A percentile compares a stretch with the other conserved stretches of the same genome.
phyloP scores from a whole-genome alignment of 2,113 vertebrate species.

The Cryptomyrus ogoouensis region DNA sequence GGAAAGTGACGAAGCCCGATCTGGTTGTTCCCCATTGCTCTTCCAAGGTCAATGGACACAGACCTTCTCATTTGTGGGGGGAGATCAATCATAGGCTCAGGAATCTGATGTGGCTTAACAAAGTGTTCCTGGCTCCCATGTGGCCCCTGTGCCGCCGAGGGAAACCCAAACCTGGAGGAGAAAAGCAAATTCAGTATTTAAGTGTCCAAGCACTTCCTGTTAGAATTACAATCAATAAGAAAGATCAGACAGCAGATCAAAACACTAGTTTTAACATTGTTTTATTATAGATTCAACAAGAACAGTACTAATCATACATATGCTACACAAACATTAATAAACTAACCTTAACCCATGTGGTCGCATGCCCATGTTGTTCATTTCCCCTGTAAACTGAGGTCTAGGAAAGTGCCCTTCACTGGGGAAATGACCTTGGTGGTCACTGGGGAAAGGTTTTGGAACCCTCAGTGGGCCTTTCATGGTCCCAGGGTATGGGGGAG shows the following conservation, averaged over 20 bases:
- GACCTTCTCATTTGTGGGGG: slow-evolving; percentile 70
- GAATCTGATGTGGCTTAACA: slow-evolving; percentile 60
- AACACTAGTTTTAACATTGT: neutral
- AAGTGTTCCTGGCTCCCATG: slow-evolving; percentile 70
- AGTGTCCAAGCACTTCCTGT: neutral
- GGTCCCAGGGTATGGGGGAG: slow-evolving; percentile 89
- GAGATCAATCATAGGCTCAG: slow-evolving; percentile 50
- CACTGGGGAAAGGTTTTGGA: slow-evolving; percentile 54
- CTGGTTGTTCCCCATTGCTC: slow-evolving; percentile 60
- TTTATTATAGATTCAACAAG: neutral
- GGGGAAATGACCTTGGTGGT: slow-evolving; percentile 58
- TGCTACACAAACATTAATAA: neutral
- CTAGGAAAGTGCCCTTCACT: slow-evolving; percentile 59
- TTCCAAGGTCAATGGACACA: slow-evolving; percentile 70
- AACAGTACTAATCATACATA: neutral
- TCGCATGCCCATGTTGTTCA: slow-evolving; percentile 63
- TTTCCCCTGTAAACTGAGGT: slow-evolving; percentile 62
- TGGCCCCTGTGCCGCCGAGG: slow-evolving; percentile 54
- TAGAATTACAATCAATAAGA: neutral
- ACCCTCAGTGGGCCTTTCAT: slow-evolving; percentile 55
- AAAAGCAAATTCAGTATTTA: neutral
- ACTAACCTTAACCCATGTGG: slow-evolving; percentile 71
- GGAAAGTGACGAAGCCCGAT: slow-evolving; percentile 67
- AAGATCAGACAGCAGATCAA: neutral
- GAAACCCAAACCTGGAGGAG: slow-evolving; percentile 66